phyloP scores from a whole-genome alignment of 2,797 vertebrate genomes.

The Sebastes variabilis region DNA sequence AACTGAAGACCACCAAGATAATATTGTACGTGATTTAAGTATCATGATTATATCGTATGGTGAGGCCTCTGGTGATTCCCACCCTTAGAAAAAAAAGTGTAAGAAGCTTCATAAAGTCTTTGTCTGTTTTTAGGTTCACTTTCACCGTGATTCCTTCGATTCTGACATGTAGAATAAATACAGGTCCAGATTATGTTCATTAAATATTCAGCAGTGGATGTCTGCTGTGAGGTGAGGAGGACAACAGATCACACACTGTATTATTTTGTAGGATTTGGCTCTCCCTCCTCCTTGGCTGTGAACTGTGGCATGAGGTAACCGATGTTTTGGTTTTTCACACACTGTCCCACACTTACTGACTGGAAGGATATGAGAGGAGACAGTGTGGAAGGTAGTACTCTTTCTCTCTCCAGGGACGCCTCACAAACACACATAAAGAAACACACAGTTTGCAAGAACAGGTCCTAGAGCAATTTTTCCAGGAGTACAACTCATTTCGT shows the following conservation, averaged over 20 bases:
- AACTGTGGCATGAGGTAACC: conserved; percentile 13
- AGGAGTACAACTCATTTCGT: conserved; percentile 27
- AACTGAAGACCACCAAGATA: too few species aligned
- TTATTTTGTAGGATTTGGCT: background rate
- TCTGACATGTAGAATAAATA: background rate
- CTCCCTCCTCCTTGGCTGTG: background rate
- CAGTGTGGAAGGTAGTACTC: conserved; percentile 15
- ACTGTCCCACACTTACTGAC: conserved; percentile 24
- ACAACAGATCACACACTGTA: background rate
- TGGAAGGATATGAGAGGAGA: conserved; percentile 41
- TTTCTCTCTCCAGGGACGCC: conserved; percentile 8
- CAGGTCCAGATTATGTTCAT: background rate
- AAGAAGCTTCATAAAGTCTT: background rate
- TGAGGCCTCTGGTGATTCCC: too few species aligned
- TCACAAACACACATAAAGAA: background rate
- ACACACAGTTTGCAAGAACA: conserved; percentile 13
- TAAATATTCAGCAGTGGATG: background rate
- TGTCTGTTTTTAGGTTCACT: background rate
- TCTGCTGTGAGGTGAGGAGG: background rate
- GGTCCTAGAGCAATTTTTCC: conserved; percentile 39
- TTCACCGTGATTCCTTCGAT: background rate
- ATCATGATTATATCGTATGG: too few species aligned
- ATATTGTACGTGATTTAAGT: too few species aligned
- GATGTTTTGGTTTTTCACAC: conserved; percentile 30
- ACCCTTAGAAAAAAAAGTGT: background rate